phyloP scores from a whole-genome alignment of 2,888 invertebrate genomes.

The Drosophila melanosoma region DNA sequence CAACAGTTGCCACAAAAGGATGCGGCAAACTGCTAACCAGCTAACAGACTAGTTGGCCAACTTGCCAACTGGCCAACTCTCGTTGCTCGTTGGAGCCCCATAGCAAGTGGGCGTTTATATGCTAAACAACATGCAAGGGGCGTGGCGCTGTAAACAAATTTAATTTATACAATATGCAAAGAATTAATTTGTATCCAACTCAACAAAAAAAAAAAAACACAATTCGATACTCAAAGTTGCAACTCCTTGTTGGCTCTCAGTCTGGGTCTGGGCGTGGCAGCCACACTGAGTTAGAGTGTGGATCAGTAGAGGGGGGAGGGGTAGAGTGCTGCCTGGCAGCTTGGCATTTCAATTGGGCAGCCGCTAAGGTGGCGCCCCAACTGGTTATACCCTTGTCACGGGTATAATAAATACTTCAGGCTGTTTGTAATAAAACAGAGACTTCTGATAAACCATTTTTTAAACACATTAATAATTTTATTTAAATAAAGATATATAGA shows the following conservation, averaged over 20 bases:
- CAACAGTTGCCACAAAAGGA: slow-evolving; percentile 49
- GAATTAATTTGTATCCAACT: slow-evolving; percentile 72
- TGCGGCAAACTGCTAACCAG: slow-evolving; percentile 28
- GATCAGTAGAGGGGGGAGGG: background rate
- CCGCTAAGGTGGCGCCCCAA: slow-evolving; percentile 77
- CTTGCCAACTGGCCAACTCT: background rate
- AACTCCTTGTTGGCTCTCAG: background rate
- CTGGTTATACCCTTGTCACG: slow-evolving; percentile 33
- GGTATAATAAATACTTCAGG: background rate
- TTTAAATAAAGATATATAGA: background rate
- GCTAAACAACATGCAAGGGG: slow-evolving; percentile 84
- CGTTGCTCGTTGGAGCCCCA: background rate
- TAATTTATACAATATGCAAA: slow-evolving; percentile 83
- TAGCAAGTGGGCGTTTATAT: slow-evolving; percentile 78
- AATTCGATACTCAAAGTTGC: slow-evolving; percentile 1
- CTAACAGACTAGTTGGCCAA: slow-evolving; percentile 1
- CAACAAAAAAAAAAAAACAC: background rate
- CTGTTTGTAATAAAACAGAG: background rate
- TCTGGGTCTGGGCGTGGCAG: slow-evolving; percentile 16
- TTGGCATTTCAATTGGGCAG: slow-evolving; percentile 73
- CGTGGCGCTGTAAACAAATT: slow-evolving; percentile 82
- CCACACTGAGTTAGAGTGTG: background rate
- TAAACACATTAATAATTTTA: background rate
- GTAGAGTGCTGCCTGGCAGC: slow-evolving; percentile 22
- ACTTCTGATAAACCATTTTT: background rate